Percentiles rank a stretch among this genome's conserved stretches.
Evolutionary conservation across 30 jellyfish, hydroid and myxozoan genomes (phyloP).

Genomic region (Chrysaora quinquecirrha): DNA sequence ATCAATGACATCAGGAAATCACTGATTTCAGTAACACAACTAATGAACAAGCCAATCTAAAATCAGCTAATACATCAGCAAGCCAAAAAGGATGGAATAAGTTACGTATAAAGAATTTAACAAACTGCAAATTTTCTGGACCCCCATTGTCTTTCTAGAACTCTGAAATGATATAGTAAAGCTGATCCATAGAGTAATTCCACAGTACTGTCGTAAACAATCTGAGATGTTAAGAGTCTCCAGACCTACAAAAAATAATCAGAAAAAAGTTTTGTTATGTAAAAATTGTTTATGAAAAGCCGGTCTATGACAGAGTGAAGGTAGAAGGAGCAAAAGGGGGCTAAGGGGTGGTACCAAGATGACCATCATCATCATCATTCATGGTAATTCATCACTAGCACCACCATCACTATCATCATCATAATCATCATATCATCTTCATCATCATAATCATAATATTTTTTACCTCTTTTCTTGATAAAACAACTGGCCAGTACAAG

Average conservation of each 20-base stretch:
- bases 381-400: neutral
- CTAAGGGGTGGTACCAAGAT: too few relatives aligned
- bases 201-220: conserved; percentile 55
- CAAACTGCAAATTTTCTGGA: conserved; percentile 71
- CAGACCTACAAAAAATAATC: conserved; percentile 42
- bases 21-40: too few relatives aligned
- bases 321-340: too few relatives aligned
- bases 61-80: too few relatives aligned
- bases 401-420: neutral
- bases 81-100: too few relatives aligned
- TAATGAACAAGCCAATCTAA: too few relatives aligned
- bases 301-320: neutral
- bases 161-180: conserved; percentile 48
- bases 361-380: neutral
- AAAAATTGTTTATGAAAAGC: neutral
- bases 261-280: neutral
- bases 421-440: neutral
- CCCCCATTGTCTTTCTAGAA: conserved; percentile 81
- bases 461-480: conserved; percentile 34
- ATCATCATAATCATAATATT: neutral
- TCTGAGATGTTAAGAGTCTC: conserved; percentile 70
- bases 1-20: too few relatives aligned
- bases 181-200: conserved; percentile 67
- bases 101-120: neutral
- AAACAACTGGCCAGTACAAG: conserved; percentile 61